A percentile compares a stretch with the other conserved stretches of the same genome.
phyloP scores from a whole-genome alignment of 1,140 invertebrate species.

The Vollenhovia emeryi region DNA sequence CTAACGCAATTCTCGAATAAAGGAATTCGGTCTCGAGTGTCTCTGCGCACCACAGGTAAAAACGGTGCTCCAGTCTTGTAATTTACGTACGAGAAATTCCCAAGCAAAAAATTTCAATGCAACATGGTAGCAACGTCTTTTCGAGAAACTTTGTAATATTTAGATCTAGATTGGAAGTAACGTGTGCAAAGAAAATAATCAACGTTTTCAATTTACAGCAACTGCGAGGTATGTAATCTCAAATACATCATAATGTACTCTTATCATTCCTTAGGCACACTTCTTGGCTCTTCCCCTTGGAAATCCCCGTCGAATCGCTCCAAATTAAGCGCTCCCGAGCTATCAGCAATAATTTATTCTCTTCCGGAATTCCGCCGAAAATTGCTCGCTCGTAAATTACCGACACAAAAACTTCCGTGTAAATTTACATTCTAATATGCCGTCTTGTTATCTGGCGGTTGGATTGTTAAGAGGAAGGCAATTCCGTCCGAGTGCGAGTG shows the following conservation, averaged over 20 bases:
- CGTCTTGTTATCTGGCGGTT: slow-evolving; percentile 38
- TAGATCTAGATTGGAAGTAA: neutral
- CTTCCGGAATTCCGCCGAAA: slow-evolving; percentile 17
- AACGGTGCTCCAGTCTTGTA: neutral
- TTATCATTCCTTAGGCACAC: neutral
- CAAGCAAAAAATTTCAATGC: neutral
- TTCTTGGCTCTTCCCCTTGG: neutral
- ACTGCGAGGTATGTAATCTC: neutral
- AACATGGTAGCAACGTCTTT: neutral
- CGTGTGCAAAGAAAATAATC: neutral
- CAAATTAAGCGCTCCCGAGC: slow-evolving; percentile 6
- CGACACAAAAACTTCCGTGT: slow-evolving; percentile 30
- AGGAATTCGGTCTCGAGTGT: neutral
- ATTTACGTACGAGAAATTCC: neutral
- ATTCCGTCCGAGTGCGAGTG: slow-evolving; percentile 40
- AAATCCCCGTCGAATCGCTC: neutral
- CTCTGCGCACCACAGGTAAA: neutral
- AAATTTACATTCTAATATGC: slow-evolving; percentile 57
- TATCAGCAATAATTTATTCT: slow-evolving; percentile 23
- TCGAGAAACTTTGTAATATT: neutral
- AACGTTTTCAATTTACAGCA: neutral
- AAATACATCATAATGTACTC: neutral
- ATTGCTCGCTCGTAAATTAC: slow-evolving; percentile 49
- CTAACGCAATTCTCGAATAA: neutral
- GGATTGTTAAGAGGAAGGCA: slow-evolving; percentile 51